Evolutionary conservation across 2,113 vertebrate genomes (phyloP).

Genomic region (Barbus barbus): DNA sequence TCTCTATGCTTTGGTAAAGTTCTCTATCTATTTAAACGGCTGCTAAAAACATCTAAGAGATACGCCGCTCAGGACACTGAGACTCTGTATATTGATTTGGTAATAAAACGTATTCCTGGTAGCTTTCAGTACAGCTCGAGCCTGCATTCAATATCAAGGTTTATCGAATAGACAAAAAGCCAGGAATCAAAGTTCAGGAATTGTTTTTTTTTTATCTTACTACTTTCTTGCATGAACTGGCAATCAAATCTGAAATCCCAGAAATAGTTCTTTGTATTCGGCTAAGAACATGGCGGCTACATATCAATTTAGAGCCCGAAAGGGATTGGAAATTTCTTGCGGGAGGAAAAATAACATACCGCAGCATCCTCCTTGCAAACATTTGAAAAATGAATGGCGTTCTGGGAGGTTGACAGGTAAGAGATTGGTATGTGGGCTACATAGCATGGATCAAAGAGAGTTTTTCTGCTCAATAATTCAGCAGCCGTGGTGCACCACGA

Average conservation of each 20-base stretch:
- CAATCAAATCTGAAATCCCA: slow-evolving; percentile 30
- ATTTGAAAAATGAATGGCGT: slow-evolving; percentile 54
- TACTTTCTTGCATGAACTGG: slow-evolving; percentile 17
- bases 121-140: neutral
- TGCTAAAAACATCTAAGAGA: slow-evolving; percentile 15
- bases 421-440: slow-evolving; percentile 58
- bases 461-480: slow-evolving; percentile 71
- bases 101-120: slow-evolving; percentile 15
- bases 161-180: slow-evolving; percentile 12
- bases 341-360: slow-evolving; percentile 33
- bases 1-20: slow-evolving; percentile 27
- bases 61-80: neutral
- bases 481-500: slow-evolving; percentile 54
- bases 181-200: slow-evolving; percentile 16
- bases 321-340: slow-evolving; percentile 27
- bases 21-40: slow-evolving; percentile 19
- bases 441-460: slow-evolving; percentile 65
- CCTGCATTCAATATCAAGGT: neutral
- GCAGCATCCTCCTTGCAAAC: slow-evolving; percentile 36
- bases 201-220: neutral
- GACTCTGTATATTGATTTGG: neutral
- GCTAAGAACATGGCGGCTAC: slow-evolving; percentile 11
- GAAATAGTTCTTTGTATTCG: slow-evolving; percentile 14
- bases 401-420: slow-evolving; percentile 62
- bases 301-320: slow-evolving; percentile 32